These are phyloP conservation scores for Acridotheres tristis DNA, from an alignment of 2,797 vertebrate genomes.

Conservation along the genomic window DNA sequence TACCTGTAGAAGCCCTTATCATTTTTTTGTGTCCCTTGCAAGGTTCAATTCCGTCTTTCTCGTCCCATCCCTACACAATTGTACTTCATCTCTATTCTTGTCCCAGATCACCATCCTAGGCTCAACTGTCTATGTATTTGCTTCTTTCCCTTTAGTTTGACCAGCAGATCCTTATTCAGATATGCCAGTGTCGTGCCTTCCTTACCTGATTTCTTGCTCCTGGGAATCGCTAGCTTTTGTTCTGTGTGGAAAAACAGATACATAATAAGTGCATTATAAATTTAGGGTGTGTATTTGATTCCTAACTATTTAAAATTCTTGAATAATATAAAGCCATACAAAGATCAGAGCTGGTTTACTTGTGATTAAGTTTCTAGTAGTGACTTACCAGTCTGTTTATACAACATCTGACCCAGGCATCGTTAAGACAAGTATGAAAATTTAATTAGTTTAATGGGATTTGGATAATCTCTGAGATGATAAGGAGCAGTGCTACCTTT, in stretches of 20 bases:
- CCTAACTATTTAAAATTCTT: neutral
- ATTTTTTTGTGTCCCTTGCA: neutral
- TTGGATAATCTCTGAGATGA: neutral
- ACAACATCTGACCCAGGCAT: neutral
- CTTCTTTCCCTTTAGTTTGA: neutral
- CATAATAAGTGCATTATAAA: neutral
- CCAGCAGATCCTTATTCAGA: neutral
- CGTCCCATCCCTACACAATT: neutral
- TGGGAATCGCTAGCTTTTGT: neutral
- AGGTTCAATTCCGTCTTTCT: neutral
- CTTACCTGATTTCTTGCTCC: neutral
- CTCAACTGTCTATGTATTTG: neutral
- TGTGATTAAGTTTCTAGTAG: neutral
- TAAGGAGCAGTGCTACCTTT: neutral
- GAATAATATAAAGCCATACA: neutral
- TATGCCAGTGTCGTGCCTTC: too few species aligned
- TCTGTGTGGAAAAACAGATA: neutral
- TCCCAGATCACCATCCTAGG: neutral
- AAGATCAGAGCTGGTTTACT: neutral
- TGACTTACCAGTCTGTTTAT: neutral
- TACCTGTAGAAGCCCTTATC: neutral
- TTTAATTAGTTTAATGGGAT: neutral
- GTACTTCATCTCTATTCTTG: neutral
- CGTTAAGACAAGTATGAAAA: neutral
- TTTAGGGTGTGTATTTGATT: neutral